Base-by-base conservation (phyloP, 2,888 invertebrate genomes). In the Stramonita haemastoma region DNA sequence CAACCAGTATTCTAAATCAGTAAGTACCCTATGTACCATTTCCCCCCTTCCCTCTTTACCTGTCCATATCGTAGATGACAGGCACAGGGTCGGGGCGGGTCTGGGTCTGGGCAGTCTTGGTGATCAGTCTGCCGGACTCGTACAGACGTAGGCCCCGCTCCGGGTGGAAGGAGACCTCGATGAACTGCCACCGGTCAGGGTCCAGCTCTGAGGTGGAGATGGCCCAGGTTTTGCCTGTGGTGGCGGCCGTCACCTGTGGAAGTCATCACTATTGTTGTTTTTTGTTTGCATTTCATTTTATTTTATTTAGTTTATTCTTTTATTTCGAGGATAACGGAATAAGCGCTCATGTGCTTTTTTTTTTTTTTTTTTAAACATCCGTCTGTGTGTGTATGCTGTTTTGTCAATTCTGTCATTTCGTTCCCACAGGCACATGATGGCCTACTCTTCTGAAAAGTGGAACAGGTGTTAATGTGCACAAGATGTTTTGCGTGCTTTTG, bases 161-260 rank as follows among this genome's bases (percentile, higher is more conserved):
- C 15, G 93, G 93, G 79, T 93, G 93, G 93, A 93, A 94, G 26
- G 94, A 93, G 19, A 95, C 88, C 91, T 96, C 96, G 5, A 95
- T n/a, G 90, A 88, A 91, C 70, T 90, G 92, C 96, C 96, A 96
- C 56, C 92, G 90, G 29, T 92, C 89, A 4, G 91, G 83, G 13
- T 87, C 79, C 32, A 94, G 56, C 19, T 92, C 89, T 32, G 91
- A 86, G 0, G 93, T 93, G 34, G 91, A 89, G 2, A 92, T 85
- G 66, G 91, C 91, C 95, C 95, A 95, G 46, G 89, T 91, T 32
- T 91, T 91, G 19, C 93, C 92, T 8, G 94, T 92, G 0, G 94
- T 95, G 26, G 91, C 86, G 0, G 93, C 93, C 0, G 91, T 90
- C 1, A 93, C 92, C 32, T 92, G 88, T 13, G 11, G 81, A 22